phyloP scores from a whole-genome alignment of 2,888 invertebrate species.

The Caenorhabditis uteleia region DNA sequence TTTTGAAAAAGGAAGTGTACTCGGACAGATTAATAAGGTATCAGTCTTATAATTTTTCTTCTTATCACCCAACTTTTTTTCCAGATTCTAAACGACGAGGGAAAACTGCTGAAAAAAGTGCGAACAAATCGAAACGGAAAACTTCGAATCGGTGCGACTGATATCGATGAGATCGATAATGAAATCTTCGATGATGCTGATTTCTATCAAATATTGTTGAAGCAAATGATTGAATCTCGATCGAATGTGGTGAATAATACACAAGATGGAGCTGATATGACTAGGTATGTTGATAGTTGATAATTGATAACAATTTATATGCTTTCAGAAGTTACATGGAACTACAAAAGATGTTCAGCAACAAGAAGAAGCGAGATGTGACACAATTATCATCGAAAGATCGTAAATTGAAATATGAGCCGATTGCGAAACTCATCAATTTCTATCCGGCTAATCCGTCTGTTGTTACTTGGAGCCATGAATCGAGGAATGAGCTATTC shows the following conservation, averaged over 20 bases:
- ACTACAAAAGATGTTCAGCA: conserved; percentile 80
- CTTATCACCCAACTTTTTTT: conserved; percentile 9
- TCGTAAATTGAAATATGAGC: conserved; percentile 78
- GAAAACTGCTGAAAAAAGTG: conserved; percentile 81
- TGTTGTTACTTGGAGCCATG: conserved; percentile 61
- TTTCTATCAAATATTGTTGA: conserved; percentile 90
- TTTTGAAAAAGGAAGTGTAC: conserved; percentile 69
- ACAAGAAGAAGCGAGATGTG: conserved; percentile 81
- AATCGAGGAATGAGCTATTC: conserved; percentile 65
- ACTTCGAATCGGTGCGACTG: conserved; percentile 76
- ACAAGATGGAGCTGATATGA: conserved; percentile 84
- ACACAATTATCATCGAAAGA: conserved; percentile 73
- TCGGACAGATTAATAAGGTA: conserved; percentile 32
- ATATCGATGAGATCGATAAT: conserved; percentile 34
- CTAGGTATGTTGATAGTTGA: too few species aligned
- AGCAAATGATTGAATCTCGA: conserved; percentile 85
- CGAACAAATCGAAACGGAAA: conserved; percentile 82
- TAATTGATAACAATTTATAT: conserved; percentile 64
- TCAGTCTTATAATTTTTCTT: background rate
- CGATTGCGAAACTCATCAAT: conserved; percentile 69
- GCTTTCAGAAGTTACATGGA: conserved; percentile 91
- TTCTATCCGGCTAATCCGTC: conserved; percentile 65
- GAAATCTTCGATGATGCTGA: conserved; percentile 92
- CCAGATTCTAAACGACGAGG: conserved; percentile 79
- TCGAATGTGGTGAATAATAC: conserved; percentile 77